Evolutionary conservation across 2,113 vertebrate genomes (phyloP), one percentile per base, ranked within the genome.

Genomic region (Istiophorus platypterus): DNA sequence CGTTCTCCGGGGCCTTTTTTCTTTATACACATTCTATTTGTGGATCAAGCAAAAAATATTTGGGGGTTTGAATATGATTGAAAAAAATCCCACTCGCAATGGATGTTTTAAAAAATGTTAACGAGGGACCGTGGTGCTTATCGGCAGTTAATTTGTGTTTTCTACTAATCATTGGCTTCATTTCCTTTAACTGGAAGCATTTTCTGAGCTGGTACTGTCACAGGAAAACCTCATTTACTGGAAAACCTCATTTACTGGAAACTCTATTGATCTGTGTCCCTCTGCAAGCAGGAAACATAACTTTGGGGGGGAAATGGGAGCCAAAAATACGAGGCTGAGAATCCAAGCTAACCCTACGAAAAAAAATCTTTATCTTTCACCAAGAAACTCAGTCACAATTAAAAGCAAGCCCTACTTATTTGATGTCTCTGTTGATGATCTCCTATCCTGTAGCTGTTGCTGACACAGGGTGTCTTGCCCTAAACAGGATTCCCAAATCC

Each of bases 401-500:
- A 10, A 42, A 70, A 27, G 4, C 52, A 49, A 49, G 24, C 14
- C 11, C 52, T 2, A 10, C 3, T 42, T 41, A 47, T 61, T 27
- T 75, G 14, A 24, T 61, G 11, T 27, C 20, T 71, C 17, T 66
- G 52, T n/a, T 63, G 22, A 47, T 68, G 24, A 70, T 24, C 75
- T 24, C 41, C 29, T 10, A 1, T 72, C 27, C 27, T 59, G 5
- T 71, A 73, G 34, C 54, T 67, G 57, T 42, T 49, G 52, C 80
- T 76, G 31, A 51, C 14, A 4, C 11, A 17, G 31, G 72, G 63
- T 27, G 29, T 26, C n/a, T 34, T 39, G 41, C 63, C 77, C 76
- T 62, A 51, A 72, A 66, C n/a, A 45, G 5, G 45, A 45, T 34
- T 63, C 57, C 34, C 80, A 24, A 70, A 31, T 80, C 64, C 41